phyloP scores from a whole-genome alignment of 2,113 vertebrate species.

The Tupaia chinensis region DNA sequence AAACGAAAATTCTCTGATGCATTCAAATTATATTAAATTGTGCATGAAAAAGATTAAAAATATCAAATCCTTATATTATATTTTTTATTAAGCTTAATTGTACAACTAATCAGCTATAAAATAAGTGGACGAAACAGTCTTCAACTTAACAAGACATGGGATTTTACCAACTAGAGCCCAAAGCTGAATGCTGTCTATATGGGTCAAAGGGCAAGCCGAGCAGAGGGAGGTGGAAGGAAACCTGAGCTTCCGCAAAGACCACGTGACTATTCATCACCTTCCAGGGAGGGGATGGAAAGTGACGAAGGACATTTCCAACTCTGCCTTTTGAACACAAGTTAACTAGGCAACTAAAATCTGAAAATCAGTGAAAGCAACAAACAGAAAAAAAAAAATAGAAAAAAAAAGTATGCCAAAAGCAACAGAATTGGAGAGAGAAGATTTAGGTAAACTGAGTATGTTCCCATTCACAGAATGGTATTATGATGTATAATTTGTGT shows the following conservation, averaged over 20 bases:
- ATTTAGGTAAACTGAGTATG: background rate
- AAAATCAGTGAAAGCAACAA: background rate
- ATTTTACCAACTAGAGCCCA: background rate
- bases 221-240: background rate
- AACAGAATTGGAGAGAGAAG: background rate
- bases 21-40: background rate
- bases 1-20: background rate
- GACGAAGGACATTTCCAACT: background rate
- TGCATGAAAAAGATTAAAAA: background rate
- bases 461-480: background rate
- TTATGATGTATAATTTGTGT: constrained; percentile 30
- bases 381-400: background rate
- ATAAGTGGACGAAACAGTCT: background rate
- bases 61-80: background rate
- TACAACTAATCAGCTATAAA: constrained; percentile 39
- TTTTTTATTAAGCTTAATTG: constrained; percentile 30
- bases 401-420: background rate
- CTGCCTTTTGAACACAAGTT: constrained; percentile 6
- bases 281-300: background rate
- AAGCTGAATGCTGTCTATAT: background rate
- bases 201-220: background rate
- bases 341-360: constrained; percentile 7
- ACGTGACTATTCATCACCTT: background rate
- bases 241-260: background rate
- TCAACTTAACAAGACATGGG: background rate